Evolutionary conservation across 2,797 vertebrate species (phyloP).

Genomic region (Ceryle rudis): DNA sequence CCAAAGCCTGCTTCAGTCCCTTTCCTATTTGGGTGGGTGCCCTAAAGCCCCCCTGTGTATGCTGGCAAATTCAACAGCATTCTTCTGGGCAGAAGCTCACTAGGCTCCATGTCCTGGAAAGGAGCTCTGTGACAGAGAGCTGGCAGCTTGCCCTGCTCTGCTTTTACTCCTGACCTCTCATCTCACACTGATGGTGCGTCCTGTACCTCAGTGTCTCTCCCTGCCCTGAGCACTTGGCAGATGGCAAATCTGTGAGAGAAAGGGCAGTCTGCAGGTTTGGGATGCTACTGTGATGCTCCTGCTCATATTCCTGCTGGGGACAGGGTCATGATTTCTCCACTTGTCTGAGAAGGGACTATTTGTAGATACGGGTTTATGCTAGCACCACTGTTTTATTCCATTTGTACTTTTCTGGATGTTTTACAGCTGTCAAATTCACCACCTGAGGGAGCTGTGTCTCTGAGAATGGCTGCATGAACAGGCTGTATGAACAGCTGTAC

Average conservation of each 20-base stretch:
- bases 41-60: not conserved
- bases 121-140: not conserved
- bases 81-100: not conserved
- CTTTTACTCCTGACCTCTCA: not conserved
- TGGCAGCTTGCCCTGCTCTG: not conserved
- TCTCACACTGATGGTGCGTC: not conserved
- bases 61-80: not conserved
- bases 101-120: not conserved
- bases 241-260: not conserved
- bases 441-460: conserved; percentile 55
- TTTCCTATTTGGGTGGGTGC: not conserved
- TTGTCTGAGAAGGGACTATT: not conserved
- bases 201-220: not conserved
- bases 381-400: not conserved
- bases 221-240: not conserved
- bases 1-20: not conserved
- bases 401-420: not conserved
- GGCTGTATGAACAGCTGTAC: not conserved
- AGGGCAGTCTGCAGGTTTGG: not conserved
- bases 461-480: not conserved
- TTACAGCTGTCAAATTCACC: not conserved
- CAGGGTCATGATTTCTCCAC: not conserved
- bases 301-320: not conserved
- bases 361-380: not conserved
- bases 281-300: not conserved